Evolutionary conservation across 2,888 invertebrate species (phyloP), one percentile per base, ranked within the genome.

Genomic region (Thymelicus sylvestris): DNA sequence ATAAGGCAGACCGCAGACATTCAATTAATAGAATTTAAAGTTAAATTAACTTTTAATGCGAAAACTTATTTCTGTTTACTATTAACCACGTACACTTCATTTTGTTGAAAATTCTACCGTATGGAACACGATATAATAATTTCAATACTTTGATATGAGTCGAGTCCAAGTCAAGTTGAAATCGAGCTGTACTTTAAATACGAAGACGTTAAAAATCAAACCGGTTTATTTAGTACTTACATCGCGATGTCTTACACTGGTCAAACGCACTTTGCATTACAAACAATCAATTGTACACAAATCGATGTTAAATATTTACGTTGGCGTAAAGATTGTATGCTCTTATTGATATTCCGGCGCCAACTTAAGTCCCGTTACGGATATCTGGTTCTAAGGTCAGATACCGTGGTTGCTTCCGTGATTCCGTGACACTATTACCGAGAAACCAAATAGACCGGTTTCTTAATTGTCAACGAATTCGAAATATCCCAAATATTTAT

Each of bases 291-390:
- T 15, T 15, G 50, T 52, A 19, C 50, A 15, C 50, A 55, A 55
- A 55, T 55, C 55, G 24, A 55, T 5, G 24, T 55, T 59, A 59
- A 59, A 59, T 59, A 59, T 59, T 59, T 59, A 38, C 59, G 59
- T 59, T 59, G 59, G 39, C 59, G 59, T 59, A n/a, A 59, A 59
- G 31, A 31, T 59, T 59, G 13, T 57, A 15, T 47, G 47, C 24
- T 24, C 47, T 7, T 55, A 12, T 66, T 57, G 24, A 39, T 65
- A 65, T 39, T 66, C 55, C 41, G 66, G 66, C 66, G 66, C 66
- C 66, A 57, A 39, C 64, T 52, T 41, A 55, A 0, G 8, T 66
- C 55, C 66, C 66, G 66, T 66, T 66, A 66, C 55, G 44, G 8
- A 13, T 52, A 66, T 57, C 66, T 57, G 13, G 66, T 55, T 65